Evolutionary conservation across 1,140 invertebrate genomes (phyloP).

Genomic region (Antheraea pernyi): DNA sequence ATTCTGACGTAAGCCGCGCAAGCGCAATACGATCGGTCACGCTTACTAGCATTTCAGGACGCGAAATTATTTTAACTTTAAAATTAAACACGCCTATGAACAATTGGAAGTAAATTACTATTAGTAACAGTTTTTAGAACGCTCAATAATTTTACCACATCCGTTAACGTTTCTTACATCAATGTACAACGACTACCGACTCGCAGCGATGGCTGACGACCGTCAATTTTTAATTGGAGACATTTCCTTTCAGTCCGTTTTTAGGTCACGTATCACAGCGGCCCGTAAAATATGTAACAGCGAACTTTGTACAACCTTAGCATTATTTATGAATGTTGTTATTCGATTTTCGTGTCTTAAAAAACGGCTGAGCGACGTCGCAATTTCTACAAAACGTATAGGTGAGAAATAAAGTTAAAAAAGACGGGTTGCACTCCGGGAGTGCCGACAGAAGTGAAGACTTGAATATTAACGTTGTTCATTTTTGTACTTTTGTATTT

Average conservation of each 20-base stretch:
- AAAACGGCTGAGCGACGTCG: neutral
- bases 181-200: constrained; percentile 14
- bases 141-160: neutral
- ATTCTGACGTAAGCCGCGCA: too few species aligned
- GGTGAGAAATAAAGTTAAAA: too few species aligned
- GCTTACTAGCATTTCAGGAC: too few species aligned
- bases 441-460: too few species aligned
- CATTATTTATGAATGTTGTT: constrained; percentile 3
- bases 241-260: constrained; percentile 47
- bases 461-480: too few species aligned
- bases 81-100: too few species aligned
- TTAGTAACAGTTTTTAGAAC: neutral
- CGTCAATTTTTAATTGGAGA: constrained; percentile 56
- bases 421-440: too few species aligned
- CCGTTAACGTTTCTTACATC: constrained; percentile 19
- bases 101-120: too few species aligned
- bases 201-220: constrained; percentile 34
- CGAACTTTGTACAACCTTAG: constrained; percentile 23
- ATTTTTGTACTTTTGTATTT: too few species aligned
- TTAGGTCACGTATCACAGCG: constrained; percentile 40
- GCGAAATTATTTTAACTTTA: too few species aligned
- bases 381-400: too few species aligned
- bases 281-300: constrained; percentile 43
- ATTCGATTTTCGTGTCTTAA: neutral
- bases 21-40: too few species aligned